These are phyloP conservation scores for Sterrhoptilus dennistouni DNA, from an alignment of 2,113 vertebrate genomes.

Conservation along the genomic window DNA sequence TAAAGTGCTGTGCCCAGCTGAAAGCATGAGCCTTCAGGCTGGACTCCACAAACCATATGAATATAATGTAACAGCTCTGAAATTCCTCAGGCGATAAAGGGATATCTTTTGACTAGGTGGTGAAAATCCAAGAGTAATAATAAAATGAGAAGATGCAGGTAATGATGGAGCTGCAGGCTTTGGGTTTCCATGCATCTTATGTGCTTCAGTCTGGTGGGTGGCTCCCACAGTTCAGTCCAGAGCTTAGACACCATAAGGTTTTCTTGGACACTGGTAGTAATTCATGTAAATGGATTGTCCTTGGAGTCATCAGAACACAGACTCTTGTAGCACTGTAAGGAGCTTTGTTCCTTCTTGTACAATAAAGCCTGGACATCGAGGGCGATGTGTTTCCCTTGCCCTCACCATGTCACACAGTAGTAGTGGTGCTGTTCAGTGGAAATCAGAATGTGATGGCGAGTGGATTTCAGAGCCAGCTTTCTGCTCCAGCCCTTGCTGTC, in stretches of 20 bases:
- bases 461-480: neutral
- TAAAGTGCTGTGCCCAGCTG: neutral
- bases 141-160: neutral
- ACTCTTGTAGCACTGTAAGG: neutral
- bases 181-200: neutral
- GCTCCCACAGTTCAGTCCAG: neutral
- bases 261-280: neutral
- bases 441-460: rapidly evolving
- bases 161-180: neutral
- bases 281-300: neutral
- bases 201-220: neutral
- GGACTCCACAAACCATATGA: neutral
- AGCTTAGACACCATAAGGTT: neutral
- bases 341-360: neutral
- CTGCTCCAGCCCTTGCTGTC: neutral
- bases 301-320: neutral
- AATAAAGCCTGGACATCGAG: neutral
- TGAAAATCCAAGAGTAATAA: neutral
- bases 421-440: neutral
- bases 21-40: neutral
- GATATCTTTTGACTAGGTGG: neutral
- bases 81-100: neutral
- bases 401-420: rapidly evolving
- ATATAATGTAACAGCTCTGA: neutral
- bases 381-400: neutral